Conservation (phyloP, 2,113 vertebrate genomes). For the Pituophis catenifer region DNA sequence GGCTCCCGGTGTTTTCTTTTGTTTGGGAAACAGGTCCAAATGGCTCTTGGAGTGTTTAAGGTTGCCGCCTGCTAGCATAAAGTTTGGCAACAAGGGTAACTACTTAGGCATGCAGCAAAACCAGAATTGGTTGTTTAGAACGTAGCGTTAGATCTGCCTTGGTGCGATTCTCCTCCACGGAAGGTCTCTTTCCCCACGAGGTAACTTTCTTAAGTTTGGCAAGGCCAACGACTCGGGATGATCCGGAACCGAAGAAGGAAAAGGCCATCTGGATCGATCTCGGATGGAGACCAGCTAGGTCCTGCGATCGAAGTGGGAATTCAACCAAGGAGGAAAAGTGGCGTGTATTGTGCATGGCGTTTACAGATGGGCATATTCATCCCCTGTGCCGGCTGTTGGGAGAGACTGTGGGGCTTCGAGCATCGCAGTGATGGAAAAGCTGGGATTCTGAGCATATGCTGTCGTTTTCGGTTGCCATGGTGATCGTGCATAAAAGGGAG, state of each 20-base stretch:
- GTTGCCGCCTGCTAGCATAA: not conserved
- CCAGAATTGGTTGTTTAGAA: not conserved
- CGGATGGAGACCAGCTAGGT: not conserved
- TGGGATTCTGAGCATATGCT: not conserved
- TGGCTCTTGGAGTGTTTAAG: too few relatives aligned
- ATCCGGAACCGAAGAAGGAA: not conserved
- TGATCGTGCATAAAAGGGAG: not conserved
- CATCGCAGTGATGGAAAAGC: not conserved
- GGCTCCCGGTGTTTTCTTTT: too few relatives aligned
- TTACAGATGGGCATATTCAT: not conserved
- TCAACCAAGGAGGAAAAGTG: not conserved
- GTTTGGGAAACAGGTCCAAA: too few relatives aligned
- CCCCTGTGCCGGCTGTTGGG: not conserved
- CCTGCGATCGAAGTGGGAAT: not conserved
- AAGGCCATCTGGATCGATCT: not conserved
- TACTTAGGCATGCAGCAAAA: not conserved
- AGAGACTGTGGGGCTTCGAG: not conserved
- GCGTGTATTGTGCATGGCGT: not conserved
- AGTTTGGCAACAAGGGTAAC: not conserved
- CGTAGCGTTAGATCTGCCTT: not conserved
- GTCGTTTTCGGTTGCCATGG: constrained; percentile 16
- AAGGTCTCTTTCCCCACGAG: not conserved
- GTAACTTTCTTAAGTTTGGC: not conserved
- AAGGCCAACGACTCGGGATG: not conserved
- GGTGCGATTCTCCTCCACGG: not conserved